These are phyloP conservation scores for Zygogramma bicolorata DNA, from an alignment of 2,888 invertebrate genomes.

Conservation along the genomic window DNA sequence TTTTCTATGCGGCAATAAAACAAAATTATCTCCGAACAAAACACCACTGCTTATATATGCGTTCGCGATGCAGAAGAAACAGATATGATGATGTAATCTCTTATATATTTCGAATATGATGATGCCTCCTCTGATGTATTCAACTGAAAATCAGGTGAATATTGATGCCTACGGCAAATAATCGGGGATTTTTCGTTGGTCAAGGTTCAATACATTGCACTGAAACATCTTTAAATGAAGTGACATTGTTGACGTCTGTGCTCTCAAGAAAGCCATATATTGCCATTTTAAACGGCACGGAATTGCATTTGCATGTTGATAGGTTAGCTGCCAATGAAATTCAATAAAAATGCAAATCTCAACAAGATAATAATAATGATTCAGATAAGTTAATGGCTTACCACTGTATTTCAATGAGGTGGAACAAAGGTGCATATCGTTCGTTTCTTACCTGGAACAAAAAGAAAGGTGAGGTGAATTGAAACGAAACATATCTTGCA, in stretches of 20 bases:
- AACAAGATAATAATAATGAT: neutral
- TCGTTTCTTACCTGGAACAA: slow-evolving; percentile 13
- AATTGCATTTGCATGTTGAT: slow-evolving; percentile 11
- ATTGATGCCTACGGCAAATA: no score
- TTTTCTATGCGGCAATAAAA: no score
- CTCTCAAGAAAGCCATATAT: neutral
- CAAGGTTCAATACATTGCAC: no score
- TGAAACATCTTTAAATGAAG: neutral
- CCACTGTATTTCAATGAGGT: slow-evolving; percentile 16
- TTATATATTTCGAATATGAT: no score
- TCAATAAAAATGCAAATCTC: slow-evolving; percentile 17
- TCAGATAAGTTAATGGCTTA: neutral
- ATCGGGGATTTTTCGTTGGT: no score
- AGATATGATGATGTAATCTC: no score
- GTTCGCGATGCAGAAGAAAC: no score
- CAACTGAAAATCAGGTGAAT: no score
- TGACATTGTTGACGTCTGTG: neutral
- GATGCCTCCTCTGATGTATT: no score
- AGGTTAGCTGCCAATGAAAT: neutral
- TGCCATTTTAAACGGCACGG: neutral
- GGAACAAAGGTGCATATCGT: neutral
- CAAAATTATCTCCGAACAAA: no score
- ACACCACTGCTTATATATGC: no score
- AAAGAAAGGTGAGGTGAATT: neutral
- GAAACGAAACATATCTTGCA: neutral